Base-by-base conservation (phyloP, 2,797 vertebrate genomes). In the Octomys mimax region DNA sequence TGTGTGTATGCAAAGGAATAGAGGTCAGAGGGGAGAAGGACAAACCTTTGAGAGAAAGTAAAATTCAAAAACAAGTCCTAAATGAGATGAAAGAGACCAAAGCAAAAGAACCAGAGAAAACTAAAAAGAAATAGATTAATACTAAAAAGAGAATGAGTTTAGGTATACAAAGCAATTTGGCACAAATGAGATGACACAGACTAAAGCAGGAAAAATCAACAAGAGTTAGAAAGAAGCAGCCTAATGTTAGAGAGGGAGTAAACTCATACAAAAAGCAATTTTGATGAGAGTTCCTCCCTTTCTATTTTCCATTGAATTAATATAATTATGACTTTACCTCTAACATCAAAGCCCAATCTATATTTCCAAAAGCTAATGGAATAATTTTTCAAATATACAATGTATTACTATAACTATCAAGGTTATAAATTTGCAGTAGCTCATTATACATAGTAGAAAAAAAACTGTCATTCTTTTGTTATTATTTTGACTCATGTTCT, bases 381-480 rank as follows among this genome's bases (percentile, higher is more conserved):
- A 86, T 89, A 89, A 59, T n/a, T 96, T 96, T 91, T 89, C 42
- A 93, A 52, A 91, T 92, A 70, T 93, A 24, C 94, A 82, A 86
- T 86, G 42, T 79, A 33, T 33, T 89, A 81, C 78, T 80, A 87
- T 77, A 57, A 93, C 70, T 92, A 87, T 13, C 42, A 18, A 93
- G 77, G 46, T 89, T 87, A 70, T 9, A 93, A 89, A 81, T 92
- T 83, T 90, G 4, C 4, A 71, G 31, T 68, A 92, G 59, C n/a
- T 87, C 12, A 52, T 12, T 6, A n/a, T 26, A 95, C 36, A 39
- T 18, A 64, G 64, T 86, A 87, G 28, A 64, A 93, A 84, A n/a
- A 96, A 87, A n/a, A 10, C 4, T 71, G 31, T 78, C 57, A 96
- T 88, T 85, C 1, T 75, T 62, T 70, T 78, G 1, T 64, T 92